Conservation (phyloP, 1,140 invertebrate genomes). For the Rhizoglyphus robini region DNA sequence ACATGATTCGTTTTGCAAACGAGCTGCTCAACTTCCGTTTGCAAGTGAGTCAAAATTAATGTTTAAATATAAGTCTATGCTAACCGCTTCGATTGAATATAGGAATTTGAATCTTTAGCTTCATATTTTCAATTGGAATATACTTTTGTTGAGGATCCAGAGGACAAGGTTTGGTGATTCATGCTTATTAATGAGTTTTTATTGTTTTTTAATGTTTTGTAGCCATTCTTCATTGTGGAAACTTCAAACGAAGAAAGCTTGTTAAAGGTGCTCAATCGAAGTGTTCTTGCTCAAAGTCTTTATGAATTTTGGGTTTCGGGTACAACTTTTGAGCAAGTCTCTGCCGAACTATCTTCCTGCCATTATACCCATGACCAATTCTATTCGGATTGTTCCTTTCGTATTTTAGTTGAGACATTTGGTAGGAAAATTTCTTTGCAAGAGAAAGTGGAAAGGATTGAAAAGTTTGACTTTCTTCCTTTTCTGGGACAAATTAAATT, state of each 20-base stretch:
- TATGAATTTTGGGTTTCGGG: constrained; percentile 60
- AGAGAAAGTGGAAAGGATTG: constrained; percentile 70
- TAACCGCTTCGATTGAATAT: neutral
- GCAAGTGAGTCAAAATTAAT: neutral
- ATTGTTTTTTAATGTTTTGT: neutral
- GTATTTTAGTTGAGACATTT: constrained; percentile 73
- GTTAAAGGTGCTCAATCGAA: neutral
- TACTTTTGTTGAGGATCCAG: neutral
- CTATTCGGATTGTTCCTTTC: constrained; percentile 22
- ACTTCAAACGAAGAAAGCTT: neutral
- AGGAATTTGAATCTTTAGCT: constrained; percentile 5
- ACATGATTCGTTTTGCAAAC: constrained; percentile 12
- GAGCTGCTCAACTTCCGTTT: constrained; percentile 7
- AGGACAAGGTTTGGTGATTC: constrained; percentile 2
- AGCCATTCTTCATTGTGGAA: constrained; percentile 9
- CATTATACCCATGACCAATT: neutral
- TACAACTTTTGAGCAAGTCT: constrained; percentile 43
- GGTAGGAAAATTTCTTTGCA: constrained; percentile 61
- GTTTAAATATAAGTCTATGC: neutral
- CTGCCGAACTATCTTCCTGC: constrained; percentile 40
- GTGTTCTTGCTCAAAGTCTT: constrained; percentile 34
- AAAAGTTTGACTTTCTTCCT: constrained; percentile 63
- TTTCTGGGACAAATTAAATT: constrained; percentile 63
- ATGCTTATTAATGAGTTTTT: neutral
- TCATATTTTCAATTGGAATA: neutral